A percentile compares a stretch with the other conserved stretches of the same genome.
Evolutionary conservation across 53 echinoderm and acorn worm genomes (phyloP).

Genomic region (Paelopatides confundens): DNA sequence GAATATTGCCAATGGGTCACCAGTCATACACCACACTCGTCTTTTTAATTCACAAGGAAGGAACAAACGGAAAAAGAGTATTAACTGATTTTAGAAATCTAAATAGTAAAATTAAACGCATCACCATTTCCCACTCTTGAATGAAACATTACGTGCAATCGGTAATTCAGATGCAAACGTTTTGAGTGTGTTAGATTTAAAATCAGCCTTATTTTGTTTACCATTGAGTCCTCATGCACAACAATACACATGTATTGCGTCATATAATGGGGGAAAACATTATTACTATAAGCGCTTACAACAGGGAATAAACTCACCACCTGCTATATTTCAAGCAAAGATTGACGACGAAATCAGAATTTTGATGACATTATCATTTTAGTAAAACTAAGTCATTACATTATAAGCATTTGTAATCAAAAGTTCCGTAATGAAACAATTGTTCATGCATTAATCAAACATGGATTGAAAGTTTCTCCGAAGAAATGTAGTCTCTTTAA

Average conservation of each 20-base stretch:
- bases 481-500: slow-evolving; percentile 5
- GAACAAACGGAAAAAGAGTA: slow-evolving; percentile 57
- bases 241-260: slow-evolving; percentile 63
- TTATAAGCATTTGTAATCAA: neutral
- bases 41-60: slow-evolving; percentile 53
- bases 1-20: slow-evolving; percentile 57
- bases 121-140: slow-evolving; percentile 57
- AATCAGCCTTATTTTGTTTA: neutral
- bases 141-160: slow-evolving; percentile 54
- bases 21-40: slow-evolving; percentile 67
- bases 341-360: slow-evolving; percentile 23
- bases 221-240: slow-evolving; percentile 40
- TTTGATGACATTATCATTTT: slow-evolving; percentile 34
- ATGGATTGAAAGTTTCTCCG: slow-evolving; percentile 31
- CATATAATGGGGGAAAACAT: slow-evolving; percentile 68
- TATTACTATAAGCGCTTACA: slow-evolving; percentile 61
- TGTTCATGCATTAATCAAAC: slow-evolving; percentile 1
- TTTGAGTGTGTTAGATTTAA: slow-evolving; percentile 54
- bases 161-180: slow-evolving; percentile 58
- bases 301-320: slow-evolving; percentile 55
- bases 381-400: neutral
- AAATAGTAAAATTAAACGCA: slow-evolving; percentile 57
- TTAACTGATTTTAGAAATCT: slow-evolving; percentile 69
- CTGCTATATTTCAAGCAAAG: slow-evolving; percentile 54
- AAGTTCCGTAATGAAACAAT: neutral